These are phyloP conservation scores for Himantopus leucocephalus DNA, from an alignment of 2,113 vertebrate species.

Conservation along the genomic window DNA sequence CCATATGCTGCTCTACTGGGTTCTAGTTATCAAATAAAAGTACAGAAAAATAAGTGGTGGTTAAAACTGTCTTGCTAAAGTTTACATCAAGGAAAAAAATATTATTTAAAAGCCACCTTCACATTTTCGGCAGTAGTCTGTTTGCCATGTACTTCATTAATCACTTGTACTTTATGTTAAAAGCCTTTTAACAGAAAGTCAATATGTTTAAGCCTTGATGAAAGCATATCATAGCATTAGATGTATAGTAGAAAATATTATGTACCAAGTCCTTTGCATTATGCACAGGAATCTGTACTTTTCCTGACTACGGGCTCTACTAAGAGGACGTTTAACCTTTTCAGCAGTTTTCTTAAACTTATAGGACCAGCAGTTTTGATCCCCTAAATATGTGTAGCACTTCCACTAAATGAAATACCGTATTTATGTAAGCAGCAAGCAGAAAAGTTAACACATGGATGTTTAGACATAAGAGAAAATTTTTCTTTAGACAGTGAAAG, in stretches of 20 bases:
- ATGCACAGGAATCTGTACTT: background rate
- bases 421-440: conserved; percentile 3
- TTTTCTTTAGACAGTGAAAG: conserved; percentile 23
- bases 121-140: conserved; percentile 22
- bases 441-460: background rate
- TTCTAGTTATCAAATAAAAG: conserved; percentile 75
- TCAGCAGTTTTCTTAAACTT: background rate
- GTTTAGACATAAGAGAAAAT: background rate
- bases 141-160: conserved; percentile 36
- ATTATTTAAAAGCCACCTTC: conserved; percentile 35
- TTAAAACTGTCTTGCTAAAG: conserved; percentile 66
- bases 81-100: conserved; percentile 35
- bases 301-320: background rate
- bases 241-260: background rate
- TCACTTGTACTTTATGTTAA: conserved; percentile 69
- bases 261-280: background rate
- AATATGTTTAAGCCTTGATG: conserved; percentile 53
- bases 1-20: conserved; percentile 64
- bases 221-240: background rate
- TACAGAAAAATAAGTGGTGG: conserved; percentile 58
- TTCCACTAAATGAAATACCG: background rate
- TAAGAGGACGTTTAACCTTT: background rate
- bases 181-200: conserved; percentile 71
- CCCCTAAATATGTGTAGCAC: background rate
- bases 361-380: background rate